Conservation (phyloP, 1,140 invertebrate species). For the Ceratina calcarata region DNA sequence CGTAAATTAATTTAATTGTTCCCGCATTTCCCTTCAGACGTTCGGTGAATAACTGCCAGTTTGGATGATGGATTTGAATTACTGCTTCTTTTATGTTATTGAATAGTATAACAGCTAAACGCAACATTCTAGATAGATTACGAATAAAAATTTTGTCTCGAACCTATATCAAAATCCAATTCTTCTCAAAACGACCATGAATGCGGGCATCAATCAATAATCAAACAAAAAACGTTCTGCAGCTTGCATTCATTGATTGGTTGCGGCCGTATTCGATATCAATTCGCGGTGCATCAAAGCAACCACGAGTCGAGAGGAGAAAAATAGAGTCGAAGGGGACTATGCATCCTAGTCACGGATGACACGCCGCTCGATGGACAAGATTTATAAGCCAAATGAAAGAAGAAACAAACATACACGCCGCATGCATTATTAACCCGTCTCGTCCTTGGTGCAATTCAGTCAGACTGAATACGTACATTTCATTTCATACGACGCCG, state of each 20-base stretch:
- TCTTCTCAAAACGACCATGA: not conserved
- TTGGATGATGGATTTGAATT: not conserved
- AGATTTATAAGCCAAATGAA: conserved; percentile 25
- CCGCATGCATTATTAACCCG: conserved; percentile 46
- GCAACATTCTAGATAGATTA: too few species aligned
- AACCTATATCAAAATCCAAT: not conserved
- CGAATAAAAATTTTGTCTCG: not conserved
- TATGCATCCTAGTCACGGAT: conserved; percentile 17
- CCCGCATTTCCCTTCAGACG: not conserved
- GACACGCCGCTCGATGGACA: not conserved
- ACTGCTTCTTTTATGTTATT: not conserved
- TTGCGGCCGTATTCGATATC: conserved; percentile 21
- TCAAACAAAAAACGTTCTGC: not conserved
- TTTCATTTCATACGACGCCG: conserved; percentile 56
- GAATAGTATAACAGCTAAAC: too few species aligned
- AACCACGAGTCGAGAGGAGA: not conserved
- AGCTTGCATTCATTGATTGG: not conserved
- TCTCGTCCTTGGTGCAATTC: conserved; percentile 52
- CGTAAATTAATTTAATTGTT: not conserved
- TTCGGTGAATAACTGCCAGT: not conserved
- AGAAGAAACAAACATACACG: not conserved
- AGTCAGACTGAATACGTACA: conserved; percentile 40
- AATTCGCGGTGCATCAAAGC: conserved; percentile 6
- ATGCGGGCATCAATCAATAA: not conserved
- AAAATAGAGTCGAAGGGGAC: not conserved